Conservation (phyloP, 2,888 invertebrate genomes). For the Pristionchus entomophagus region DNA sequence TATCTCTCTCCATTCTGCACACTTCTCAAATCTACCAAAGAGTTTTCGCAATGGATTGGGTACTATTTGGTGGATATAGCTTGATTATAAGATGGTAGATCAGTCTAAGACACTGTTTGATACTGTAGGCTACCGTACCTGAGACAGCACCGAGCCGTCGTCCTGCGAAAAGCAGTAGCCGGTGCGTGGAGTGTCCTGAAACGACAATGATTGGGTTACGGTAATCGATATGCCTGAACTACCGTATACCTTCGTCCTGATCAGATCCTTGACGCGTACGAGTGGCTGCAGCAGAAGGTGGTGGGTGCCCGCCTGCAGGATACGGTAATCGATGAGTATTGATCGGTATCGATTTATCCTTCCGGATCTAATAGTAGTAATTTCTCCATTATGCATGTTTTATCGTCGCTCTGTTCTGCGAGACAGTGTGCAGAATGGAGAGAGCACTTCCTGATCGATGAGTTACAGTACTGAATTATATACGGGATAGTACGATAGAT, state of each 20-base stretch:
- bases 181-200: not conserved
- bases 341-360: not conserved
- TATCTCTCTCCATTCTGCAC: no score
- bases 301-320: slow-evolving; percentile 1
- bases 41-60: no score
- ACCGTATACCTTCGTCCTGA: slow-evolving; percentile 33
- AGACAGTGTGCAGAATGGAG: no score
- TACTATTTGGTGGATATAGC: no score
- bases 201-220: not conserved
- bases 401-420: no score
- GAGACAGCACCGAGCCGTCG: slow-evolving; percentile 52
- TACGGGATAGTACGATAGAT: no score
- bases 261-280: slow-evolving; percentile 32
- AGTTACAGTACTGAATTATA: no score
- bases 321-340: not conserved
- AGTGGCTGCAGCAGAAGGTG: slow-evolving; percentile 12
- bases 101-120: not conserved
- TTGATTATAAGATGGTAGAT: no score
- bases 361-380: no score
- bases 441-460: no score
- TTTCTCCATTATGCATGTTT: no score
- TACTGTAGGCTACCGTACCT: slow-evolving; percentile 39
- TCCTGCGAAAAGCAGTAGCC: slow-evolving; percentile 57
- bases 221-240: not conserved
- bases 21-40: no score